These are phyloP conservation scores for Drosophila tripunctata DNA, from an alignment of 2,888 invertebrate species.

Conservation along the genomic window DNA sequence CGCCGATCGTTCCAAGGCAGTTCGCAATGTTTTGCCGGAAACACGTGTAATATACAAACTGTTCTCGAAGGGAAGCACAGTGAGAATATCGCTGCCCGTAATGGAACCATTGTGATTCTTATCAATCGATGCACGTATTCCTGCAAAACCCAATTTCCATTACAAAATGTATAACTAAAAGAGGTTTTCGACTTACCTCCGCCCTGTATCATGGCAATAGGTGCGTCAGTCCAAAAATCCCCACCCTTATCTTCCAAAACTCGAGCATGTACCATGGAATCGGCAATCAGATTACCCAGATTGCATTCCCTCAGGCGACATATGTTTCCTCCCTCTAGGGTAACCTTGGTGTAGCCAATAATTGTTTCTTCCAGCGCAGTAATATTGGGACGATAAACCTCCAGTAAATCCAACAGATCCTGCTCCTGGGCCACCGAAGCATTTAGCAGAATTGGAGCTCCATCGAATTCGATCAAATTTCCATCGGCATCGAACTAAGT, in stretches of 20 bases:
- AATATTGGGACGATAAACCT: constrained; percentile 86
- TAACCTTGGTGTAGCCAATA: constrained; percentile 89
- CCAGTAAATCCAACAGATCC: constrained; percentile 87
- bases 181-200: constrained; percentile 85
- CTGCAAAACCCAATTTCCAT: constrained; percentile 39
- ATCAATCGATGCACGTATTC: constrained; percentile 88
- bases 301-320: constrained; percentile 93
- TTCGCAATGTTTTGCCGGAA: constrained; percentile 87
- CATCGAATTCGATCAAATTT: constrained; percentile 88
- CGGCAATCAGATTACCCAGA: constrained; percentile 92
- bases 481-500: constrained; percentile 89
- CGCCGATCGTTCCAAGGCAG: constrained; percentile 90
- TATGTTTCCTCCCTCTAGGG: constrained; percentile 87
- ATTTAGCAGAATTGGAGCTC: constrained; percentile 91
- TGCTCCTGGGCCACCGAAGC: constrained; percentile 87
- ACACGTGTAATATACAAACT: constrained; percentile 87
- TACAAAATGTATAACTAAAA: not conserved
- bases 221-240: constrained; percentile 90
- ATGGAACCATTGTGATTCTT: constrained; percentile 86
- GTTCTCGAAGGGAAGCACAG: constrained; percentile 91
- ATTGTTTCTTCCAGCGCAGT: constrained; percentile 85
- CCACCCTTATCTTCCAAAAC: constrained; percentile 83
- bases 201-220: constrained; percentile 90
- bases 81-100: constrained; percentile 89
- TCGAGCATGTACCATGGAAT: constrained; percentile 88